A percentile compares a stretch with the other conserved stretches of the same genome.
phyloP scores from a whole-genome alignment of 2,113 vertebrate species.

The Psammodynastes pulverulentus region DNA sequence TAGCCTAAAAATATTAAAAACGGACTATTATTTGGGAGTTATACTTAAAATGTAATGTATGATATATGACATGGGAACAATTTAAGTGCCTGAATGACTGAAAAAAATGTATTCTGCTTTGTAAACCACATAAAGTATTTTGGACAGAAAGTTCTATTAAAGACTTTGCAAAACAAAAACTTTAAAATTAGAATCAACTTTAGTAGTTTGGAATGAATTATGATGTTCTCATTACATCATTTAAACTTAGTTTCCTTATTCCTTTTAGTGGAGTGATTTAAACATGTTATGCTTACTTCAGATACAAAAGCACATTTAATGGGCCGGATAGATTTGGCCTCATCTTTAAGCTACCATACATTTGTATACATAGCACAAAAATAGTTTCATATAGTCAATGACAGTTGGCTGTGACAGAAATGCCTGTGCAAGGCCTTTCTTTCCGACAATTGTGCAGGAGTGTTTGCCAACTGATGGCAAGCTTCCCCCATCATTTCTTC shows the following conservation, averaged over 20 bases:
- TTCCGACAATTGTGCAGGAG: constrained; percentile 69
- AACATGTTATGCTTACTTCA: neutral
- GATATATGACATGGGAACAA: neutral
- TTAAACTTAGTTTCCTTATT: neutral
- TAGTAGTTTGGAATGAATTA: neutral
- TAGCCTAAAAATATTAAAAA: neutral
- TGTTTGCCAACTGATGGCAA: constrained; percentile 22
- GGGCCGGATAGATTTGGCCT: constrained; percentile 24
- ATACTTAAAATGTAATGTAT: neutral
- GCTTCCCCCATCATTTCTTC: constrained; percentile 44
- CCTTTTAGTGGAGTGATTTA: neutral
- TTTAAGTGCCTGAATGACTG: neutral
- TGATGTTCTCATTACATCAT: neutral
- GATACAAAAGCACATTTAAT: neutral
- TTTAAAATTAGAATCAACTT: neutral
- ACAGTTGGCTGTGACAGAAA: constrained; percentile 22
- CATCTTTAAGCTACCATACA: constrained; percentile 23
- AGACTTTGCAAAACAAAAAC: neutral
- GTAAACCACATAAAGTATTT: neutral
- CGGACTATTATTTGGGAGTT: neutral
- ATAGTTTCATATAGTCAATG: constrained; percentile 6
- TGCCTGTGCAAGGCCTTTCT: constrained; percentile 61
- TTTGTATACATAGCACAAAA: constrained; percentile 31
- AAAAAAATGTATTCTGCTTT: neutral
- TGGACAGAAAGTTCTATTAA: neutral